phyloP scores from a whole-genome alignment of 2,888 invertebrate species.

The Sisyra terminalis region DNA sequence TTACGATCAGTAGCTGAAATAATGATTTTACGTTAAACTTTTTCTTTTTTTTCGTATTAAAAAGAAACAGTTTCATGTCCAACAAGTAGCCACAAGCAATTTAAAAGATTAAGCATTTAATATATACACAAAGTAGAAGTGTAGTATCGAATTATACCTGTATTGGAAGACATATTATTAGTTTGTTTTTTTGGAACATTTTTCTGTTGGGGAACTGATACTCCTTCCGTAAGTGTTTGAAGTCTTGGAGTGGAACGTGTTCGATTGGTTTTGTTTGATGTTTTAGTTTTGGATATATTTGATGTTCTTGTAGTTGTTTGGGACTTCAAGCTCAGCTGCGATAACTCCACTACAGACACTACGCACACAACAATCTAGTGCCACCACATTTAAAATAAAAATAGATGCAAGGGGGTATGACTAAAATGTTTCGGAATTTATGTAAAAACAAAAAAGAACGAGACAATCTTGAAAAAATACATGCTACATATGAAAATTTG shows the following conservation, averaged over 20 bases:
- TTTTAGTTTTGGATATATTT: background rate
- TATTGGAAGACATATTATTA: background rate
- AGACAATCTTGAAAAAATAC: too few relatives aligned
- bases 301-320: background rate
- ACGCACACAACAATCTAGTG: slow-evolving; percentile 6
- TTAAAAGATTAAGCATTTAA: background rate
- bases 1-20: slow-evolving; percentile 63
- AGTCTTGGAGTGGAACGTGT: background rate
- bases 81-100: background rate
- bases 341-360: slow-evolving; percentile 7
- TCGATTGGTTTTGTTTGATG: background rate
- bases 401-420: too few relatives aligned
- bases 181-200: background rate
- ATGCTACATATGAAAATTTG: too few relatives aligned
- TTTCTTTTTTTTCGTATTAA: background rate
- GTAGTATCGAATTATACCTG: slow-evolving; percentile 1
- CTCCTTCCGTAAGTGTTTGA: slow-evolving; percentile 4
- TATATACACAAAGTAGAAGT: background rate
- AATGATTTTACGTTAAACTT: slow-evolving; percentile 3
- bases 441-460: too few relatives aligned
- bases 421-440: too few relatives aligned
- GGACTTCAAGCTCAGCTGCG: slow-evolving; percentile 3
- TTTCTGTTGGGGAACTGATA: background rate
- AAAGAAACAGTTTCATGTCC: background rate
- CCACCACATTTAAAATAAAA: too few relatives aligned